Conservation (phyloP, 2,797 vertebrate species). For the Chromis chromis region DNA sequence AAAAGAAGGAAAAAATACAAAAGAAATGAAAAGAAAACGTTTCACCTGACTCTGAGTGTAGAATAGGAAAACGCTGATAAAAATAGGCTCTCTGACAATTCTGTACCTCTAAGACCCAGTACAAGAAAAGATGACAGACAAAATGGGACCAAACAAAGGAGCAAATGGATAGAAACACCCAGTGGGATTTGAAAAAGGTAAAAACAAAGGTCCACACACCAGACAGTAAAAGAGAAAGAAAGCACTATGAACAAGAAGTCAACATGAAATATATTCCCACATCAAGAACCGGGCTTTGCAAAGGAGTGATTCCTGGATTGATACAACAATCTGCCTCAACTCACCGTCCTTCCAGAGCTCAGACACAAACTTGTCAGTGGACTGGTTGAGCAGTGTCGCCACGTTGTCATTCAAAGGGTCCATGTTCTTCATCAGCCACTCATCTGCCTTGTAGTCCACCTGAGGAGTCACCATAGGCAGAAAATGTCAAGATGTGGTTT, state of each 20-base stretch:
- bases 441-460: slow-evolving; percentile 98
- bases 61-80: slow-evolving; percentile 96
- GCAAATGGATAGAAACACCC: slow-evolving; percentile 43
- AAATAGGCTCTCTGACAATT: slow-evolving; percentile 97
- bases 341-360: slow-evolving; percentile 98
- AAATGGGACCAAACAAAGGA: slow-evolving; percentile 61
- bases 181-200: slow-evolving; percentile 55
- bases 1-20: slow-evolving; percentile 19
- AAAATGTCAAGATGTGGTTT: not conserved
- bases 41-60: slow-evolving; percentile 97
- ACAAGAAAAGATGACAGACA: slow-evolving; percentile 66
- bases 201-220: slow-evolving; percentile 72
- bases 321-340: slow-evolving; percentile 38
- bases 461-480: slow-evolving; percentile 58
- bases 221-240: slow-evolving; percentile 66
- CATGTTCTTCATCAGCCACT: slow-evolving; percentile 99
- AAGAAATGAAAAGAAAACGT: slow-evolving; percentile 65
- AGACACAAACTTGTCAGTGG: slow-evolving; percentile 95
- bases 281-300: not conserved
- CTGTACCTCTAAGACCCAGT: slow-evolving; percentile 91
- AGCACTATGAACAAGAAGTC: slow-evolving; percentile 50
- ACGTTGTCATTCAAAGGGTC: slow-evolving; percentile 97
- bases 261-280: slow-evolving; percentile 28
- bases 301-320: slow-evolving; percentile 10
- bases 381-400: slow-evolving; percentile 93